Base-by-base conservation (phyloP, 2,888 invertebrate genomes). In the Ditula angustiorana region DNA sequence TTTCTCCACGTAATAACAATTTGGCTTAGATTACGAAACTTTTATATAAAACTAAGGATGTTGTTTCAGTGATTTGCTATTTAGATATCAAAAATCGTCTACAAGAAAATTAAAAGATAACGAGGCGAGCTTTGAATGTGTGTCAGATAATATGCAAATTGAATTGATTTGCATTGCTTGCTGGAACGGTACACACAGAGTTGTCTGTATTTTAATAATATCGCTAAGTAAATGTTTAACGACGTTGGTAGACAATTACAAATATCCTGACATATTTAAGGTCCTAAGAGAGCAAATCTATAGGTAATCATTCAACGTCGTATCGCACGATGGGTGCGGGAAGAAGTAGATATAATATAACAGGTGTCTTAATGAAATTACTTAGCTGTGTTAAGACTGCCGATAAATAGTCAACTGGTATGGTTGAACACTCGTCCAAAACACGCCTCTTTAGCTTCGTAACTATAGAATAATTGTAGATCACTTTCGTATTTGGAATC, bases 1-100 rank as follows among this genome's bases (percentile, higher is more conserved):
- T 90, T 91, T 88, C 87, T 90, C 91, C 89, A 84, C 84, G 90
- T 91, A 88, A 90, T 83, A 88, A 90, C 83, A 87, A 90, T 90
- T 91, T 91, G 88, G 87, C 88, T 88, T 88, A 85, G 72, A 85
- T 80, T 83, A 86, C 81, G 82, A 85, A 85, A 85, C 67, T 80
- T 83, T 82, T 82, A 81, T 81, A 76, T 69, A 82, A 81, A 86
- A 86, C 79, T 80, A 82, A 84, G 77, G 80, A 77, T 77, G 80
- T 80, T 74, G 75, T 74, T 75, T 76, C 76, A 82, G 77, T 80
- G 79, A 85, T 84, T 80, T 78, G 74, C 72, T 67, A 77, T 79
- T 72, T 71, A 69, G 76, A 75, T 80, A 75, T 76, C 72, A 78
- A 80, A 77, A 83, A 86, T 84, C 79, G 80, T 76, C 71, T 81